Evolutionary conservation across 2,113 vertebrate genomes (phyloP).

Genomic region (Amblyornis subalaris): DNA sequence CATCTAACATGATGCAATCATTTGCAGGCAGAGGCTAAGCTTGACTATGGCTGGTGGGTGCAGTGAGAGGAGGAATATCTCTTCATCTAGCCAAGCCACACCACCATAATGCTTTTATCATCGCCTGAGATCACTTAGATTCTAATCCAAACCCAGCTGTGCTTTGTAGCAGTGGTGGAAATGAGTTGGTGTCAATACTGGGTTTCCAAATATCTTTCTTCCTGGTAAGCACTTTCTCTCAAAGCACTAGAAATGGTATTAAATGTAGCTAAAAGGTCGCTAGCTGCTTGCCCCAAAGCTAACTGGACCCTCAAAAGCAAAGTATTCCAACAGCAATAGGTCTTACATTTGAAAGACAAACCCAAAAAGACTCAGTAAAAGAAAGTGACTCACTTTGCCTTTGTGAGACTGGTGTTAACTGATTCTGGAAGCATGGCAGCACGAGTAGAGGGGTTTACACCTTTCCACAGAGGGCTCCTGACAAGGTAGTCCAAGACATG

Average conservation of each 20-base stretch:
- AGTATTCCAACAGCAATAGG: background rate
- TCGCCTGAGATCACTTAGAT: background rate
- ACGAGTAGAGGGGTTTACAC: background rate
- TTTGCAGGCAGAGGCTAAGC: background rate
- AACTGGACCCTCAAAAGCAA: background rate
- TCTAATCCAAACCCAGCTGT: background rate
- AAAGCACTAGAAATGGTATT: background rate
- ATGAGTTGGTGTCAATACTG: background rate
- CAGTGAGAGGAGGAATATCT: background rate
- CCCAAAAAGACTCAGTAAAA: background rate
- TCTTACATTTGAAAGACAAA: background rate
- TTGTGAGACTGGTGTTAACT: background rate
- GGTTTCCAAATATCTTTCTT: background rate
- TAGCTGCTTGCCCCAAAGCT: background rate
- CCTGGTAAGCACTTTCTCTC: background rate
- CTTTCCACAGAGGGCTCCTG: background rate
- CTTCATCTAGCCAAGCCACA: background rate
- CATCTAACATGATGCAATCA: fast-evolving
- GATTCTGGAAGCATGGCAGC: background rate
- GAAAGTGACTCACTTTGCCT: background rate
- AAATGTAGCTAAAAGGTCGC: background rate
- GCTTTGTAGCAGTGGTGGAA: background rate
- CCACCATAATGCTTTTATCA: background rate
- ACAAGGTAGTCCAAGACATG: fast-evolving
- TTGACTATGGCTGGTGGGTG: background rate